Evolutionary conservation across 1,140 invertebrate genomes (phyloP).

Genomic region (Arctopsyche grandis): DNA sequence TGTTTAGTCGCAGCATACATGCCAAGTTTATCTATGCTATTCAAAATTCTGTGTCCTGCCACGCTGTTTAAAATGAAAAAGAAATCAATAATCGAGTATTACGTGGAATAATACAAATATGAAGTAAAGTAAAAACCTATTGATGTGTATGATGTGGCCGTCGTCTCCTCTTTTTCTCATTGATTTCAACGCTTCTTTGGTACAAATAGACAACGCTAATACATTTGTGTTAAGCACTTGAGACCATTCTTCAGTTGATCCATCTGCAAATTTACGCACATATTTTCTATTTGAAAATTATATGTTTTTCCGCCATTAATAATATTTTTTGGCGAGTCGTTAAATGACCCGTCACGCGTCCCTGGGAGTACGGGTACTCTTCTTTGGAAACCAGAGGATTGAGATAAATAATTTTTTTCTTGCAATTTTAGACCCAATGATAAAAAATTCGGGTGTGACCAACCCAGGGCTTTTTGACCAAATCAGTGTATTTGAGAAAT

Average conservation of each 20-base stretch:
- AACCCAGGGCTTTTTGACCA: too few species aligned
- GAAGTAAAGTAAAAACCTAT: constrained; percentile 66
- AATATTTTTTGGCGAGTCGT: too few species aligned
- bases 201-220: constrained; percentile 72
- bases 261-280: constrained; percentile 21
- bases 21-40: not conserved
- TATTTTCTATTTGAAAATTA: not conserved
- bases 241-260: constrained; percentile 44
- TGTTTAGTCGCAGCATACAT: constrained; percentile 70
- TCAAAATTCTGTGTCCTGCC: constrained; percentile 59
- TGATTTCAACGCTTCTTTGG: constrained; percentile 72
- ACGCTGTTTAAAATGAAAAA: constrained; percentile 55
- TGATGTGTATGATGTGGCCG: constrained; percentile 80
- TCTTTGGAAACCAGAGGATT: too few species aligned
- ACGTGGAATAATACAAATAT: too few species aligned
- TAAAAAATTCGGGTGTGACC: too few species aligned
- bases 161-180: constrained; percentile 73
- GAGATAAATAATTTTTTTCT: too few species aligned
- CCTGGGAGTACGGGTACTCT: too few species aligned
- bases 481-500: too few species aligned
- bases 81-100: too few species aligned
- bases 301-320: not conserved
- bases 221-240: constrained; percentile 74
- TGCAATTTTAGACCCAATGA: too few species aligned
- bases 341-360: too few species aligned